Percentiles rank a stretch among this genome's conserved stretches.
phyloP scores from a whole-genome alignment of 2,888 invertebrate species.

The Lepetodrilus schrolli region DNA sequence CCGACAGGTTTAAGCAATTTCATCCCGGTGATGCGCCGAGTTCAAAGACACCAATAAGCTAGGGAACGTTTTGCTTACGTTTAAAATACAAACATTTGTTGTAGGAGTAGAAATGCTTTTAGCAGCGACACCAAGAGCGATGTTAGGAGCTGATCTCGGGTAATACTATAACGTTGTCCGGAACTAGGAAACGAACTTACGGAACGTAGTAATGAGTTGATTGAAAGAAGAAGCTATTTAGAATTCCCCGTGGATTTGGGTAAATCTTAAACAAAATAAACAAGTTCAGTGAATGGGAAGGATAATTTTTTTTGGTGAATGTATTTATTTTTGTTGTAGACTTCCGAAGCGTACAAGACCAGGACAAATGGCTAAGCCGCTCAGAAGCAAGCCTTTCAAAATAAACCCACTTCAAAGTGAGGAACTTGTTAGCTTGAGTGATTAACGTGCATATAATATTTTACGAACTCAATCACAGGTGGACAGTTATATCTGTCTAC shows the following conservation, averaged over 20 bases:
- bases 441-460: too few species aligned
- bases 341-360: too few species aligned
- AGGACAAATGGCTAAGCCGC: too few species aligned
- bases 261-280: conserved; percentile 9
- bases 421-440: too few species aligned
- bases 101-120: conserved; percentile 7
- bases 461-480: too few species aligned
- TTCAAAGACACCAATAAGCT: conserved; percentile 20
- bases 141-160: conserved; percentile 10
- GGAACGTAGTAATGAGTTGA: not conserved
- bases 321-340: conserved; percentile 15
- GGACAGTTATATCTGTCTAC: too few species aligned
- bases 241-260: not conserved
- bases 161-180: conserved; percentile 23
- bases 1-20: too few species aligned
- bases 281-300: conserved; percentile 3
- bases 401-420: too few species aligned
- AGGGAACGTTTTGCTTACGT: conserved; percentile 9
- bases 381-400: too few species aligned
- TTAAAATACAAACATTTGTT: conserved; percentile 18
- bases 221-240: not conserved
- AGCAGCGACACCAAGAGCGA: not conserved
- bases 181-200: conserved; percentile 10
- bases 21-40: not conserved
- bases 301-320: conserved; percentile 15